A percentile compares a stretch with the other conserved stretches of the same genome.
phyloP scores from a whole-genome alignment of 2,113 vertebrate species.

The Tragelaphus buxtoni region DNA sequence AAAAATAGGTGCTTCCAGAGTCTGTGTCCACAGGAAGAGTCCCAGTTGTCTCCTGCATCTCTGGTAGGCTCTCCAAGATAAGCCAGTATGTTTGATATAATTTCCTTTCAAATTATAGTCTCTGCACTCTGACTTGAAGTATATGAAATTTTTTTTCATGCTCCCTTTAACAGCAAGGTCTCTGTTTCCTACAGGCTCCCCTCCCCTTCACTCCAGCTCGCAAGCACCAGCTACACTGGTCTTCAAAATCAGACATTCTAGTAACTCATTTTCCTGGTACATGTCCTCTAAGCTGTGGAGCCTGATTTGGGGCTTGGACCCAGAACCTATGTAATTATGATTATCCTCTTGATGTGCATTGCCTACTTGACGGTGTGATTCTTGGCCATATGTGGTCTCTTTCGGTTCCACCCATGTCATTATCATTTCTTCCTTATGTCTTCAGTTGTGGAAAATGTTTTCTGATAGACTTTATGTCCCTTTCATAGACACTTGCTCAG shows the following conservation, averaged over 20 bases:
- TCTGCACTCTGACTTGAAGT: background rate
- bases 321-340: background rate
- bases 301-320: background rate
- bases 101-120: background rate
- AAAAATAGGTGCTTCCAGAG: background rate
- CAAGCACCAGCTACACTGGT: background rate
- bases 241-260: background rate
- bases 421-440: background rate
- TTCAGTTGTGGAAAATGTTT: background rate
- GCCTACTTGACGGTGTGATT: background rate
- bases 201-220: background rate
- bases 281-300: too few relatives aligned
- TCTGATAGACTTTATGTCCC: background rate
- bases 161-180: background rate
- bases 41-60: background rate
- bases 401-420: background rate
- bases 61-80: background rate
- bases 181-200: background rate
- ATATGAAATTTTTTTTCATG: background rate
- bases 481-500: background rate
- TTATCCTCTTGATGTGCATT: background rate
- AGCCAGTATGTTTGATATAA: background rate
- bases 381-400: background rate
- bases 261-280: background rate
- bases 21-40: background rate